phyloP scores from a whole-genome alignment of 2,113 vertebrate species.

The Stegostoma tigrinum region DNA sequence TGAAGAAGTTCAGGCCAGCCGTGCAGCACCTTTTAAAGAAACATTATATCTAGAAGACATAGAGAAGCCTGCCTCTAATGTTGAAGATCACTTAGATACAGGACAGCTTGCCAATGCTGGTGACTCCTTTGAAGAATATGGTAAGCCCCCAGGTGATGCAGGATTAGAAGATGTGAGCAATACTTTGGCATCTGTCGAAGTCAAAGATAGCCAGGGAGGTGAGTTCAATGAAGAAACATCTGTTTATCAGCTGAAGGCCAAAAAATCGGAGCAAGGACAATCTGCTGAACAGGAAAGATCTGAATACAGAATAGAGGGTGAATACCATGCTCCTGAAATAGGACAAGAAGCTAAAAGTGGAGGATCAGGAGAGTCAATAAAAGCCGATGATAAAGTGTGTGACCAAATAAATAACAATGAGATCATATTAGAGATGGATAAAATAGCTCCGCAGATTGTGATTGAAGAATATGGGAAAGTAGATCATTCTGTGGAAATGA shows the following conservation, averaged over 20 bases:
- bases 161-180: not conserved
- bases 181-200: not conserved
- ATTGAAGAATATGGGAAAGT: not conserved
- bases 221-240: constrained; percentile 33
- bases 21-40: not conserved
- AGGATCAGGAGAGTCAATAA: not conserved
- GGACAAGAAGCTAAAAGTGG: not conserved
- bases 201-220: not conserved
- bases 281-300: constrained; percentile 34
- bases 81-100: not conserved
- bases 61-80: not conserved
- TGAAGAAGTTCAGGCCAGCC: not conserved
- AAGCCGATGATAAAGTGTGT: not conserved
- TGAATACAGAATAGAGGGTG: not conserved
- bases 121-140: not conserved
- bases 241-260: constrained; percentile 36
- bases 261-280: constrained; percentile 42
- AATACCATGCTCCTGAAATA: not conserved
- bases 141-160: not conserved
- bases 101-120: not conserved
- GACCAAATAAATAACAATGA: not conserved
- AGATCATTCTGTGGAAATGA: not conserved
- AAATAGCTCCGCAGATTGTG: no score
- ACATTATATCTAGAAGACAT: not conserved
- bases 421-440: not conserved